Conservation (phyloP, 1,140 invertebrate genomes). For the Leptinotarsa undecemlineata region DNA sequence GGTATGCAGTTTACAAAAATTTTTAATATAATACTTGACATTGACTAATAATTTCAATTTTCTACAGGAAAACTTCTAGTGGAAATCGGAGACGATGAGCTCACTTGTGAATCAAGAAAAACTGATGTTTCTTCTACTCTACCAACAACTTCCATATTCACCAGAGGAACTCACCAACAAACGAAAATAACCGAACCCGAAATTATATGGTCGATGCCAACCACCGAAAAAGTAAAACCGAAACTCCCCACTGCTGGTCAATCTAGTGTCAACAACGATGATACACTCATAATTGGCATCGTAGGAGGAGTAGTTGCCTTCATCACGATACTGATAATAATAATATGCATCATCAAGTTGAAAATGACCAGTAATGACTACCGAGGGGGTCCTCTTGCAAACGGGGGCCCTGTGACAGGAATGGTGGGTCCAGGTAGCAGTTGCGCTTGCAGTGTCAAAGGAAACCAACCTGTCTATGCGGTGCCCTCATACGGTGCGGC, state of each 20-base stretch:
- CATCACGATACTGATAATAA: slow-evolving; percentile 83
- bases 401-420: slow-evolving; percentile 58
- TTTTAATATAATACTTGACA: too few species aligned
- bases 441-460: slow-evolving; percentile 60
- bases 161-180: slow-evolving; percentile 57
- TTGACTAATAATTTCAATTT: slow-evolving; percentile 7
- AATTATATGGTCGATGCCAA: slow-evolving; percentile 83
- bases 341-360: slow-evolving; percentile 79
- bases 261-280: slow-evolving; percentile 76
- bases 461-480: slow-evolving; percentile 57
- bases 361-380: slow-evolving; percentile 69
- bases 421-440: slow-evolving; percentile 58
- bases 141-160: slow-evolving; percentile 53
- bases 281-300: slow-evolving; percentile 89
- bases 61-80: slow-evolving; percentile 67
- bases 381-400: slow-evolving; percentile 66
- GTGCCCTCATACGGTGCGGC: slow-evolving; percentile 58
- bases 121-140: slow-evolving; percentile 58
- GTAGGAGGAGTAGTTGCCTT: slow-evolving; percentile 89
- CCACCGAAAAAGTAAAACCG: slow-evolving; percentile 59
- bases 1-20: too few species aligned
- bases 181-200: slow-evolving; percentile 70
- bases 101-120: slow-evolving; percentile 72
- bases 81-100: slow-evolving; percentile 76
- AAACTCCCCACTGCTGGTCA: slow-evolving; percentile 60